phyloP scores from a whole-genome alignment of 2,888 invertebrate genomes.

The Melanostoma scalare region DNA sequence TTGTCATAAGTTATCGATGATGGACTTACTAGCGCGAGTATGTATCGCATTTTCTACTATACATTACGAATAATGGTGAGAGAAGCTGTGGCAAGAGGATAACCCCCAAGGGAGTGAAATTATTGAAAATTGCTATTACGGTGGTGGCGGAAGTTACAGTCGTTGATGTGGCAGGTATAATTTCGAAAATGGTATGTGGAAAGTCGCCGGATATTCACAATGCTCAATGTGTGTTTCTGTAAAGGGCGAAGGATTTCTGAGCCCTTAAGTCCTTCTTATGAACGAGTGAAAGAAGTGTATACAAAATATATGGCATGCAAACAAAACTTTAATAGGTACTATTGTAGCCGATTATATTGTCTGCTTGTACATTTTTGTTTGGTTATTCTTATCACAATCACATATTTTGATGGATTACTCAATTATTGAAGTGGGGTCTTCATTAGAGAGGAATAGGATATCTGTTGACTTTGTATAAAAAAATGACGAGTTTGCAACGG shows the following conservation, averaged over 20 bases:
- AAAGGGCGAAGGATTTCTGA: constrained; percentile 15
- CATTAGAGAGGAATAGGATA: neutral
- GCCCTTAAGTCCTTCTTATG: constrained; percentile 42
- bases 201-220: constrained; percentile 43
- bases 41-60: constrained; percentile 33
- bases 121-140: constrained; percentile 72
- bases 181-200: constrained; percentile 67
- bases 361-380: constrained; percentile 50
- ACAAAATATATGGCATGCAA: constrained; percentile 32
- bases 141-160: constrained; percentile 67
- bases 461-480: no score
- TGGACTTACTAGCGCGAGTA: constrained; percentile 67
- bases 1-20: constrained; percentile 73
- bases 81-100: constrained; percentile 6
- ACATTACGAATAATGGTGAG: neutral
- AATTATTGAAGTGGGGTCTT: constrained; percentile 25
- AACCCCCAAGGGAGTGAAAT: constrained; percentile 54
- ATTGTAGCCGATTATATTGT: constrained; percentile 59
- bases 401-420: constrained; percentile 56
- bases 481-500: no score
- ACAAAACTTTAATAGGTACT: constrained; percentile 48
- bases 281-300: constrained; percentile 12
- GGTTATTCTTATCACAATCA: constrained; percentile 37
- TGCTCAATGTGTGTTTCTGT: neutral
- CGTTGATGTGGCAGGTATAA: constrained; percentile 70